These are phyloP conservation scores for Platycercus adscitus DNA, from an alignment of 2,113 vertebrate genomes.

Conservation along the genomic window DNA sequence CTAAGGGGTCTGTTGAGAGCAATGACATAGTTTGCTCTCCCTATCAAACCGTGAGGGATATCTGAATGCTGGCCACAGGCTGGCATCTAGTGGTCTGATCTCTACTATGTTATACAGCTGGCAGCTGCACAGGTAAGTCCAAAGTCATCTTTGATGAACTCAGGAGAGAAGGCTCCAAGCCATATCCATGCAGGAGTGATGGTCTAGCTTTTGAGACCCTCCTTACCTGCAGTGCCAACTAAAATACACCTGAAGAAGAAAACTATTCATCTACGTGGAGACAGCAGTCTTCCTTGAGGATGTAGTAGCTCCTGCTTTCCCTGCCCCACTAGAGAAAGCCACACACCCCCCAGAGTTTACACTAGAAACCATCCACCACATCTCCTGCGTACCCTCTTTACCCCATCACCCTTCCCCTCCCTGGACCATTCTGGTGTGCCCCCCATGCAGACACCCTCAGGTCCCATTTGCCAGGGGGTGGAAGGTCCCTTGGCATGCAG, in stretches of 20 bases:
- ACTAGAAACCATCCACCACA: fast-evolving
- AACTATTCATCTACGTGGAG: not conserved
- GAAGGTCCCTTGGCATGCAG: not conserved
- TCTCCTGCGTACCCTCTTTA: not conserved
- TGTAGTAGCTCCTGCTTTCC: not conserved
- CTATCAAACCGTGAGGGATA: not conserved
- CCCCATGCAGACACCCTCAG: not conserved
- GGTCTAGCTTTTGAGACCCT: not conserved
- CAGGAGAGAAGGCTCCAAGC: not conserved
- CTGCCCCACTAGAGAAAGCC: not conserved
- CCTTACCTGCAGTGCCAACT: not conserved
- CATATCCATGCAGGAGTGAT: not conserved
- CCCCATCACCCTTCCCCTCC: fast-evolving
- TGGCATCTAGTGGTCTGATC: not conserved
- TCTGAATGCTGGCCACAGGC: not conserved
- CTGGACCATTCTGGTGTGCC: fast-evolving
- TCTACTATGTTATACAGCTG: not conserved
- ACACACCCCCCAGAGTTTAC: not conserved
- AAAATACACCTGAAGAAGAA: not conserved
- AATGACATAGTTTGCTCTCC: not conserved
- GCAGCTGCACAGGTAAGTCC: not conserved
- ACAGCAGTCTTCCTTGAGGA: not conserved
- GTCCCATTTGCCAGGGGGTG: not conserved
- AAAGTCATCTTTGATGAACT: not conserved
- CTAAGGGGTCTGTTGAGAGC: not conserved